These are phyloP conservation scores for Lasius fuliginosus DNA, from an alignment of 2,888 invertebrate species.

Conservation along the genomic window DNA sequence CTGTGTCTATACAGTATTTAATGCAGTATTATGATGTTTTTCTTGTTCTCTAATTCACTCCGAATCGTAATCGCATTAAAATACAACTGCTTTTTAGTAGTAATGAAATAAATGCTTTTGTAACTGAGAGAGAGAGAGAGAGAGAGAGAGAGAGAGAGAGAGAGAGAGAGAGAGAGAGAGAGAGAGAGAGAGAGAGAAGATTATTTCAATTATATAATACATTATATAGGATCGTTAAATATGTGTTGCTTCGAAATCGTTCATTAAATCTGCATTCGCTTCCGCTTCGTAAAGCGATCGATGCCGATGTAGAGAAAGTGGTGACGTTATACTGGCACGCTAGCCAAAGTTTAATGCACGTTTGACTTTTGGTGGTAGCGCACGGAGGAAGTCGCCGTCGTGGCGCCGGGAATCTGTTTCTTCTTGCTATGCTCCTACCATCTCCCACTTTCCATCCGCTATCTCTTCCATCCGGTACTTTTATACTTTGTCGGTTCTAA, in stretches of 20 bases:
- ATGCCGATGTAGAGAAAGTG: slow-evolving; percentile 48
- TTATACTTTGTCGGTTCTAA: slow-evolving; percentile 39
- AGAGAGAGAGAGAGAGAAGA: background rate
- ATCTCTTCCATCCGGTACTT: slow-evolving; percentile 50
- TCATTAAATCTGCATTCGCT: slow-evolving; percentile 13
- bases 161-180: background rate
- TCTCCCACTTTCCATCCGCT: slow-evolving; percentile 57
- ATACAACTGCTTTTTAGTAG: background rate
- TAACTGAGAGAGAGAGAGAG: background rate
- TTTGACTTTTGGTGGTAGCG: slow-evolving; percentile 76
- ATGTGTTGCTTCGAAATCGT: slow-evolving; percentile 21
- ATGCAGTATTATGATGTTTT: background rate
- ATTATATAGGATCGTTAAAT: background rate
- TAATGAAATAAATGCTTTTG: slow-evolving; percentile 9
- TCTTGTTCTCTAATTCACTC: background rate
- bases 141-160: no score
- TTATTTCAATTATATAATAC: background rate
- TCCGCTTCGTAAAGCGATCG: slow-evolving; percentile 32
- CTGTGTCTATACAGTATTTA: background rate
- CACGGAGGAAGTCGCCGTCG: slow-evolving; percentile 76
- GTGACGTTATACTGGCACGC: slow-evolving; percentile 70
- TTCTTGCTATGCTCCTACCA: slow-evolving; percentile 43
- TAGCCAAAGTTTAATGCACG: slow-evolving; percentile 82
- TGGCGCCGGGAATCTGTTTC: slow-evolving; percentile 80
- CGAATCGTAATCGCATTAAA: background rate